Evolutionary conservation across 2,113 vertebrate genomes (phyloP).

Genomic region (Sinocyclocheilus rhinocerous): DNA sequence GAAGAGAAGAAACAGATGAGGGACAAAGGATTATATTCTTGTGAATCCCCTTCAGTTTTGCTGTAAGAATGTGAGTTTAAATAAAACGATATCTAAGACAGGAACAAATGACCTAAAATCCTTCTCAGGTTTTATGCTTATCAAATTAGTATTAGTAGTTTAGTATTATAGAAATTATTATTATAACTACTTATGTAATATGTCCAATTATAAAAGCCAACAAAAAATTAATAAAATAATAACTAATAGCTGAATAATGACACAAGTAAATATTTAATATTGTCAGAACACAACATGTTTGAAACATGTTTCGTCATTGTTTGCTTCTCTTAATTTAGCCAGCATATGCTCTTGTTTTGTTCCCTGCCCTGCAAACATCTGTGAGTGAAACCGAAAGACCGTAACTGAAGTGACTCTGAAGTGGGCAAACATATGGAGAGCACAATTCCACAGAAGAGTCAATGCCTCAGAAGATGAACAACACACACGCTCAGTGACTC

Average conservation of each 20-base stretch:
- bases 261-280: constrained; percentile 12
- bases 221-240: neutral
- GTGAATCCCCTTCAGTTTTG: neutral
- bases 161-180: neutral
- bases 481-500: neutral
- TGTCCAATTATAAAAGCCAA: neutral
- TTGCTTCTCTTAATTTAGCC: neutral
- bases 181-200: neutral
- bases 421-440: neutral
- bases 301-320: neutral
- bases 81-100: neutral
- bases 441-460: neutral
- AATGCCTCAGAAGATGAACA: neutral
- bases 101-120: neutral
- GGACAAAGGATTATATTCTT: neutral
- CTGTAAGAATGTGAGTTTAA: neutral
- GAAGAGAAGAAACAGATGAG: constrained; percentile 45
- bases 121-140: neutral
- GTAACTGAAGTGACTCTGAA: neutral
- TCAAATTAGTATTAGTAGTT: neutral
- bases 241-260: neutral
- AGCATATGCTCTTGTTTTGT: constrained; percentile 3
- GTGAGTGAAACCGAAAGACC: neutral
- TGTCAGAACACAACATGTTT: neutral
- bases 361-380: neutral